Evolutionary conservation across 2,113 vertebrate genomes (phyloP), one percentile per base, ranked within the genome.

Genomic region (Solenodon paradoxus): DNA sequence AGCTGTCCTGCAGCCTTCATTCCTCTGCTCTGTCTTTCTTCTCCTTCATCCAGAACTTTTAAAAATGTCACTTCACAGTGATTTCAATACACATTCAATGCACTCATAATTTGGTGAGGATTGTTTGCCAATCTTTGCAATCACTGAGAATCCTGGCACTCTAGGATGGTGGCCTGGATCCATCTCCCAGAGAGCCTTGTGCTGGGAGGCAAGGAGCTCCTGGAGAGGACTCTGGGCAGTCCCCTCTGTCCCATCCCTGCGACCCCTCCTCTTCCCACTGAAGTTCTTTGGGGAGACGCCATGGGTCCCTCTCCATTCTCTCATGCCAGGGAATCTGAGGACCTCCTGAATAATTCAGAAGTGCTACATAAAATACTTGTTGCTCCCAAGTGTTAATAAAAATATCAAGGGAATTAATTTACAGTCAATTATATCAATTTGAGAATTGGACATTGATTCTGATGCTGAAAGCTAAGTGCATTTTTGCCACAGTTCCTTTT

Each of bases 371-470:
- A 97, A 98, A 97, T 97, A 99, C 98, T 98, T 99, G 98, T 99
- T 98, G 98, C 98, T 98, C 97, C 97, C 98, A 98, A 98, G 98
- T 98, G 99, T 98, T 98, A 98, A 98, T 99, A 98, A 98, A 99
- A 99, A 99, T 99, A 99, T 98, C 99, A 99, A 99, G 99, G 99
- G 99, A 99, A 99, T 99, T 99, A 99, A 99, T 99, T 99, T 99
- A 99, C 98, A 99, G 99, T 99, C 99, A 99, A 98, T 99, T 99
- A 99, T 98, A 99, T 99, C 98, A 98, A 98, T 99, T 99, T 99
- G 98, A 98, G 96, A 97, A 98, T 98, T 97, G 97, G 98, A 99
- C 98, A 98, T 98, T 98, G 98, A 99, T 99, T 98, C 97, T 95
- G 97, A 98, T 0, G 78, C 95, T 96, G 97, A 98, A 97, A 98